These are phyloP conservation scores for Petrocephalus sullivani DNA, from an alignment of 2,797 vertebrate genomes.

Conservation along the genomic window DNA sequence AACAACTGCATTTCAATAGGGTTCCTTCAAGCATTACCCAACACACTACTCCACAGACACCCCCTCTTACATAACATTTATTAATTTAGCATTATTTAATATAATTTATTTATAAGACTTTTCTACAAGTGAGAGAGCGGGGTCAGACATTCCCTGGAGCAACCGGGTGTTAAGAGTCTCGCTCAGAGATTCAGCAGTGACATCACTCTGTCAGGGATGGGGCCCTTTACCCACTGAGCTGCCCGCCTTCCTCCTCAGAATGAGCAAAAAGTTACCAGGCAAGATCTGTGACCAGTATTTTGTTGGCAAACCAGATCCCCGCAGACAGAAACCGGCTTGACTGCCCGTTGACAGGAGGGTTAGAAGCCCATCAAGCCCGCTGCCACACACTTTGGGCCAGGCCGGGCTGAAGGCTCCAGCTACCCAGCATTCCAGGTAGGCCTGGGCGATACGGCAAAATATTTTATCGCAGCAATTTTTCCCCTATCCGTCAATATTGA, in stretches of 20 bases:
- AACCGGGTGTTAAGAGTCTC: neutral
- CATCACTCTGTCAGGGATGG: neutral
- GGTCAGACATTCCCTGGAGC: neutral
- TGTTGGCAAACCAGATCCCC: neutral
- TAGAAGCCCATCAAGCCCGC: neutral
- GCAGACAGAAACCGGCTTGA: neutral
- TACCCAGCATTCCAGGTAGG: neutral
- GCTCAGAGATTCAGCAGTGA: neutral
- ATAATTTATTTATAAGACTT: neutral
- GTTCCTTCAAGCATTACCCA: neutral
- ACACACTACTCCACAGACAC: neutral
- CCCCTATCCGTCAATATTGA: neutral
- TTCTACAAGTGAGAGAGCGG: neutral
- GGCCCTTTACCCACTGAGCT: neutral
- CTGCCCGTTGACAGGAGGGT: neutral
- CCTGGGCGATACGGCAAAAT: neutral
- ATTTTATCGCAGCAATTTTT: neutral
- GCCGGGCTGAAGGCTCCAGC: neutral
- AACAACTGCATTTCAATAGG: neutral
- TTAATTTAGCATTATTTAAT: neutral
- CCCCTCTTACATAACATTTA: neutral
- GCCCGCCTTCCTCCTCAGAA: too few relatives aligned
- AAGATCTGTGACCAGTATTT: neutral
- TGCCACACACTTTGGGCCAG: neutral
- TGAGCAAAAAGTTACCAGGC: too few relatives aligned